These are phyloP conservation scores for Xanthorhoe spadicearia DNA, from an alignment of 2,888 invertebrate genomes.

Conservation along the genomic window DNA sequence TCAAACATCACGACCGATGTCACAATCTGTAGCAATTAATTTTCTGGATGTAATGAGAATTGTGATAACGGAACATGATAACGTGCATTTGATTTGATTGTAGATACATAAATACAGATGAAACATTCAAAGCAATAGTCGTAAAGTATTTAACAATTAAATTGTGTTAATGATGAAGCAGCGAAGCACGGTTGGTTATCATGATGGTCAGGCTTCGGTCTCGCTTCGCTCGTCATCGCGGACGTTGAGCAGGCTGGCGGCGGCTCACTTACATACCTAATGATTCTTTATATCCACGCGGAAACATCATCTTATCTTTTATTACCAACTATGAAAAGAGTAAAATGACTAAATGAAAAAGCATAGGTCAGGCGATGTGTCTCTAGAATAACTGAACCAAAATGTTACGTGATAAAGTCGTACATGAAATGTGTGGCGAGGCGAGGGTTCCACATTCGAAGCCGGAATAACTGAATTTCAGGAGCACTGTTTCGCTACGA, in stretches of 20 bases:
- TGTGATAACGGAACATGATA: conserved; percentile 9
- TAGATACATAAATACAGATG: conserved; percentile 22
- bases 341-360: conserved; percentile 1
- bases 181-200: conserved; percentile 40
- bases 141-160: conserved; percentile 30
- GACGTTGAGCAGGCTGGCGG: conserved; percentile 51
- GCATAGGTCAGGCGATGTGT: conserved; percentile 1
- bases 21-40: conserved; percentile 12
- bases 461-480: conserved; percentile 24
- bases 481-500: conserved; percentile 4
- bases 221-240: conserved; percentile 74
- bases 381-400: conserved; percentile 13
- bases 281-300: conserved; percentile 32
- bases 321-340: conserved; percentile 1
- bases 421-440: background rate
- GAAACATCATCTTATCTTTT: conserved; percentile 18
- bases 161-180: conserved; percentile 33
- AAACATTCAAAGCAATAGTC: conserved; percentile 17
- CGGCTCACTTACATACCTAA: conserved; percentile 45
- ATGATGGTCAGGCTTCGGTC: conserved; percentile 50
- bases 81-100: conserved; percentile 14
- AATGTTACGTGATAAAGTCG: background rate
- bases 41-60: conserved; percentile 16
- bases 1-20: background rate
- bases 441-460: conserved; percentile 13